A percentile compares a stretch with the other conserved stretches of the same genome.
Evolutionary conservation across 2,888 invertebrate species (phyloP).

Genomic region (Limenitis camilla): DNA sequence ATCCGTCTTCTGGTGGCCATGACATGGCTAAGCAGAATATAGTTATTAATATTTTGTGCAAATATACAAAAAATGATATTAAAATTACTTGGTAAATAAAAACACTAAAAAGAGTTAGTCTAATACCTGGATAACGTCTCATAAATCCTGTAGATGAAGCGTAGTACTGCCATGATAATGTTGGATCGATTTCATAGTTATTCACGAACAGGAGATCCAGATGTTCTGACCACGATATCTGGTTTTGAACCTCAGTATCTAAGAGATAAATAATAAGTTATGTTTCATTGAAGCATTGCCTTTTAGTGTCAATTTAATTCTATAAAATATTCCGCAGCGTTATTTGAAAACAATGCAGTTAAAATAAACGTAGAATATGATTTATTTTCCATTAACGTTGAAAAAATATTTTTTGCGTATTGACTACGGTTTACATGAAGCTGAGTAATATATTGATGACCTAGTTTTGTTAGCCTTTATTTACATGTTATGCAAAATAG

Average conservation of each 20-base stretch:
- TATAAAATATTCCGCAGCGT: not conserved
- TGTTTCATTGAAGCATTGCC: too few relatives aligned
- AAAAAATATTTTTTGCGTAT: conserved; percentile 2
- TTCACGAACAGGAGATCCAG: conserved; percentile 91
- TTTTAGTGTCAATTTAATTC: too few relatives aligned
- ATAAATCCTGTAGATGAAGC: conserved; percentile 97
- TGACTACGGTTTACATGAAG: not conserved
- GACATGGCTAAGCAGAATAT: conserved; percentile 74
- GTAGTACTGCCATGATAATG: conserved; percentile 98
- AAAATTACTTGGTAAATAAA: too few relatives aligned
- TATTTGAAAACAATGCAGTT: too few relatives aligned
- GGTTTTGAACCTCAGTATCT: conserved; percentile 89
- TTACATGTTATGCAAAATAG: conserved; percentile 2
- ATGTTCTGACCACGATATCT: conserved; percentile 95
- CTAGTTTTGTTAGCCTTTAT: conserved; percentile 3
- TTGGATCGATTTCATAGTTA: conserved; percentile 92
- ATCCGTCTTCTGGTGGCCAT: conserved; percentile 87
- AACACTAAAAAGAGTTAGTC: not conserved
- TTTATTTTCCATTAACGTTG: conserved; percentile 4
- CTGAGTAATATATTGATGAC: conserved; percentile 4
- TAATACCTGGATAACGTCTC: conserved; percentile 92
- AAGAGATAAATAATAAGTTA: conserved; percentile 25
- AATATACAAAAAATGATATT: too few relatives aligned
- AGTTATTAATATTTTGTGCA: not conserved
- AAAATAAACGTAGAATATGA: not conserved